phyloP scores from a whole-genome alignment of 2,113 vertebrate genomes.

The Myanophis thanlyinensis region DNA sequence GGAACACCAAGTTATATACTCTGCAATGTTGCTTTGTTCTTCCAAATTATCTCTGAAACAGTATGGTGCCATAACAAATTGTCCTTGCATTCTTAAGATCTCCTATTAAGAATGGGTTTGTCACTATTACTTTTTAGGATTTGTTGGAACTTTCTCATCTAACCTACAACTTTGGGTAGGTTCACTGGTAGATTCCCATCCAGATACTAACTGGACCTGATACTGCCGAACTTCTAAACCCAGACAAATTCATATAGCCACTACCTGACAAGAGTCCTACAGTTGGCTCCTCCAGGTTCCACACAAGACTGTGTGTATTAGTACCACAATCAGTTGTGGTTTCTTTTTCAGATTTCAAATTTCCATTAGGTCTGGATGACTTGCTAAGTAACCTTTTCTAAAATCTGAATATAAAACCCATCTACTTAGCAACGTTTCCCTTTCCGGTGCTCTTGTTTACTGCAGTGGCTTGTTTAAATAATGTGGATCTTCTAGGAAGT shows the following conservation, averaged over 20 bases:
- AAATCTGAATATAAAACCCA: neutral
- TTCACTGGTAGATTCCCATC: neutral
- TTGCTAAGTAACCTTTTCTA: neutral
- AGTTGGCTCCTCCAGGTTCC: neutral
- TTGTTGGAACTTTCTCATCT: neutral
- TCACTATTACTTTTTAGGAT: neutral
- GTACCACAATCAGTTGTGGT: neutral
- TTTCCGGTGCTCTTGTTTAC: neutral
- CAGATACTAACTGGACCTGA: neutral
- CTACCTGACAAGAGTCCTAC: neutral
- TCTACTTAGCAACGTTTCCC: neutral
- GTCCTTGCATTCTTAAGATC: neutral
- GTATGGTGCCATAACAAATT: neutral
- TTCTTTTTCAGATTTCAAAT: neutral
- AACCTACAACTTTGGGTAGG: neutral
- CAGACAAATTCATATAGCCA: neutral
- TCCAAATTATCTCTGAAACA: neutral
- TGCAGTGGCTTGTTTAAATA: neutral
- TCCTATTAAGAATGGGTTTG: neutral
- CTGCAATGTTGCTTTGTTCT: neutral
- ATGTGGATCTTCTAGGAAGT: neutral
- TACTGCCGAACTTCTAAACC: neutral
- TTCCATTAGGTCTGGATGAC: neutral
- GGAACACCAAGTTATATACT: neutral
- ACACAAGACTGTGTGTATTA: neutral